Evolutionary conservation across 2,113 vertebrate species (phyloP).

Genomic region (Sciurus niger): DNA sequence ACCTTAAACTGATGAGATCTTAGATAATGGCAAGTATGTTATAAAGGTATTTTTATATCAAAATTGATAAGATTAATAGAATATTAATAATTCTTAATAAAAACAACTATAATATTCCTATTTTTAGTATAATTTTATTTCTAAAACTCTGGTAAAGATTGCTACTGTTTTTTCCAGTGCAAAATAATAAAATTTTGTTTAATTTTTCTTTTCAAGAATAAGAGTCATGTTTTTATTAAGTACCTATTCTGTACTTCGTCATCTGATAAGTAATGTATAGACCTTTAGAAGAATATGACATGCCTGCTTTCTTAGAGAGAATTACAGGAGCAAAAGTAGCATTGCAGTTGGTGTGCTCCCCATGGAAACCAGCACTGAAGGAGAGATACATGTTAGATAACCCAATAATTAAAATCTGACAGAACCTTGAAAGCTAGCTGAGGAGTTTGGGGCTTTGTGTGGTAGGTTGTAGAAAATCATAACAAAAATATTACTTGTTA

Average conservation of each 20-base stretch:
- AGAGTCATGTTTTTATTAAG: constrained; percentile 58
- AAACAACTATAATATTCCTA: constrained; percentile 26
- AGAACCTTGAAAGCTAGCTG: constrained; percentile 35
- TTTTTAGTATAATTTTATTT: constrained; percentile 39
- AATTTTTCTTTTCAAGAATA: constrained; percentile 57
- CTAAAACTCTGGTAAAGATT: constrained; percentile 44
- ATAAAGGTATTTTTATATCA: constrained; percentile 25
- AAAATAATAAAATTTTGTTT: constrained; percentile 59
- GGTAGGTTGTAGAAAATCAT: constrained; percentile 21
- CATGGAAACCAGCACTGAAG: constrained; percentile 35
- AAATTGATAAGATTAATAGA: neutral
- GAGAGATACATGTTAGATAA: constrained; percentile 11
- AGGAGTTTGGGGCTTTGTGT: constrained; percentile 38
- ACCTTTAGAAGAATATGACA: constrained; percentile 8
- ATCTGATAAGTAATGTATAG: constrained; percentile 20
- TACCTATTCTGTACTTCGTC: constrained; percentile 32
- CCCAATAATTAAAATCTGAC: constrained; percentile 58
- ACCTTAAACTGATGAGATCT: neutral
- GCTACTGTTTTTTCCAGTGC: constrained; percentile 24
- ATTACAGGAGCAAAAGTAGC: constrained; percentile 4
- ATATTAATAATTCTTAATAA: neutral
- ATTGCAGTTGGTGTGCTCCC: neutral
- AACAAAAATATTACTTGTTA: constrained; percentile 16
- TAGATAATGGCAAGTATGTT: constrained; percentile 14
- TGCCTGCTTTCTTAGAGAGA: constrained; percentile 55